Conservation (phyloP, 2,797 vertebrate genomes). For the Euphonia xanthogaster region DNA sequence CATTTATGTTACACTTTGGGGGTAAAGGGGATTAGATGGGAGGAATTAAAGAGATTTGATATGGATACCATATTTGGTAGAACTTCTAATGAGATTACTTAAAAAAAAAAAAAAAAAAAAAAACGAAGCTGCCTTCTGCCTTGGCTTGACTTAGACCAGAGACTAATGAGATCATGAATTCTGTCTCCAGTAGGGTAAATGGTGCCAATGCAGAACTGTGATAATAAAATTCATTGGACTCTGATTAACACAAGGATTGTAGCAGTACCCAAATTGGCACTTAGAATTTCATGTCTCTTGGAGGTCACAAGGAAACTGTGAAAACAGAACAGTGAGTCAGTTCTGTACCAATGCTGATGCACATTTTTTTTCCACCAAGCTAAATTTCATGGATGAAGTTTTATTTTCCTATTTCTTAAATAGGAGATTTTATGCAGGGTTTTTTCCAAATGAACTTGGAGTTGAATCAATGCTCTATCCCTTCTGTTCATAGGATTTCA, state of each 20-base stretch:
- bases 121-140: not conserved
- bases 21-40: conserved; percentile 45
- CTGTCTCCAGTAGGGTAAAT: conserved; percentile 17
- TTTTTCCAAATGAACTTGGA: conserved; percentile 62
- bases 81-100: conserved; percentile 53
- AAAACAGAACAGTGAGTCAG: not conserved
- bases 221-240: conserved; percentile 21
- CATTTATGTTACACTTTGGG: conserved; percentile 28
- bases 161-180: conserved; percentile 44
- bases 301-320: not conserved
- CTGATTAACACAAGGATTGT: conserved; percentile 47
- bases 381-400: conserved; percentile 25
- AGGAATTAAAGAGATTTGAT: conserved; percentile 62
- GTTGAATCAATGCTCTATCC: conserved; percentile 43
- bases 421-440: not conserved
- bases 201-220: conserved; percentile 12
- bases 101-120: not conserved
- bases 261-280: not conserved
- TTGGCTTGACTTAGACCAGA: conserved; percentile 39
- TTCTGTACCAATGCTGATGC: not conserved
- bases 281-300: not conserved
- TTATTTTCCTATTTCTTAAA: conserved; percentile 54
- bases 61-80: conserved; percentile 55
- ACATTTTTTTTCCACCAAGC: conserved; percentile 5
- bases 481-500: conserved; percentile 65